A percentile compares a stretch with the other conserved stretches of the same genome.
Conservation (phyloP, 2,888 invertebrate genomes). For the Sipha maydis region DNA sequence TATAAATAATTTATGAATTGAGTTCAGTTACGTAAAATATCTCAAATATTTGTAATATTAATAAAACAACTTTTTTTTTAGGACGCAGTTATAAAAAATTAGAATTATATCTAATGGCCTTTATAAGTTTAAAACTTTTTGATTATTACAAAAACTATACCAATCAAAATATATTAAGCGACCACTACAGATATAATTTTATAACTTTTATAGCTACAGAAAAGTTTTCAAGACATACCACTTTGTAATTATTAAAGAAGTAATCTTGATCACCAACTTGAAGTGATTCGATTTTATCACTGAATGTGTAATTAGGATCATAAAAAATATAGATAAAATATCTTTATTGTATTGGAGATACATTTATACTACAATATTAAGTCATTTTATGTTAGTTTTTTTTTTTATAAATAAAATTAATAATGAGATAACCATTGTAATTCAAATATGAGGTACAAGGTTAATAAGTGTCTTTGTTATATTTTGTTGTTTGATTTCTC, state of each 20-base stretch:
- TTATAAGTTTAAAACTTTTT: slow-evolving; percentile 39
- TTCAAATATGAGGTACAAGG: not conserved
- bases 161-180: slow-evolving; percentile 23
- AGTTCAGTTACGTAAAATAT: not conserved
- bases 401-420: not conserved
- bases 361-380: not conserved
- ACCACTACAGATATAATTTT: slow-evolving; percentile 7
- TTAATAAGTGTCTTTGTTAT: not conserved
- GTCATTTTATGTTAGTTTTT: not conserved
- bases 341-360: not conserved
- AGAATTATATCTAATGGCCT: slow-evolving; percentile 11
- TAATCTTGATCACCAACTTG: not conserved
- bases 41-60: not conserved
- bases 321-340: slow-evolving; percentile 16
- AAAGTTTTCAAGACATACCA: slow-evolving; percentile 20
- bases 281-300: slow-evolving; percentile 32
- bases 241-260: slow-evolving; percentile 31
- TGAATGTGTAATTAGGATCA: not conserved
- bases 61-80: not conserved
- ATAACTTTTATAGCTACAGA: slow-evolving; percentile 16
- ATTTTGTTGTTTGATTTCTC: not conserved
- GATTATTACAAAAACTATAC: slow-evolving; percentile 19
- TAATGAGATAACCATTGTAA: not conserved
- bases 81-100: not conserved
- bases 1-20: not conserved